Evolutionary conservation across 2,888 invertebrate genomes (phyloP), one percentile per base, ranked within the genome.

Genomic region (Volucella bombylans): DNA sequence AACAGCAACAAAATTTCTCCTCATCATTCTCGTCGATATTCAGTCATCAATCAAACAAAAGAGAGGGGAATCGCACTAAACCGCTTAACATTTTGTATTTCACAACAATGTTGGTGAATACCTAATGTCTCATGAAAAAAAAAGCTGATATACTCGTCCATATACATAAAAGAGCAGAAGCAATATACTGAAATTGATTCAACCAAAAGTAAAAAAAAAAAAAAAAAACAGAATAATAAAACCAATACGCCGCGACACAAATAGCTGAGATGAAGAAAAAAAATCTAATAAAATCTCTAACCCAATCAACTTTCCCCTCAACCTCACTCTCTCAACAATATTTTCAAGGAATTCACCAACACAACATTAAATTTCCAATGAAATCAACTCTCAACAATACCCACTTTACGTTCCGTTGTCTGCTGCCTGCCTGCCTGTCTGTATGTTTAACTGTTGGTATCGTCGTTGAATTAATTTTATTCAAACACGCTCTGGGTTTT

Each of bases 41-140:
- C 82, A 47, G 38, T 79, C 52, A 83, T 79, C 79, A 83, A 74
- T 83, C 79, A 79, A 83, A 74, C 65, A 71, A 71, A 83, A 83
- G 49, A 67, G 74, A 79, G 83, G 83, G 80, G 79, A 80, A 83
- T 47, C 45, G 64, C 38, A 43, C 64, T 39, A 54, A 64, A 72
- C 50, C 18, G 23, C 65, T 55, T 67, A 59, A 76, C 65, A 67
- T 78, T 78, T 69, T 55, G 68, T 65, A 79, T 79, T 83, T 79
- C 74, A 67, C 74, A 79, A 79, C 52, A 65, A 65, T 79, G 45
- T 71, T 79, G 74, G 79, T 79, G 80, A 79, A 79, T 67, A 79
- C 52, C 52, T 68, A 68, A 78, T 76, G 52, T 18, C 54, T 41
- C 52, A 74, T 10, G 23, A 41, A 64, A 45, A 23, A 57, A 64